phyloP scores from a whole-genome alignment of 2,113 vertebrate species.

The Takifugu bimaculatus region DNA sequence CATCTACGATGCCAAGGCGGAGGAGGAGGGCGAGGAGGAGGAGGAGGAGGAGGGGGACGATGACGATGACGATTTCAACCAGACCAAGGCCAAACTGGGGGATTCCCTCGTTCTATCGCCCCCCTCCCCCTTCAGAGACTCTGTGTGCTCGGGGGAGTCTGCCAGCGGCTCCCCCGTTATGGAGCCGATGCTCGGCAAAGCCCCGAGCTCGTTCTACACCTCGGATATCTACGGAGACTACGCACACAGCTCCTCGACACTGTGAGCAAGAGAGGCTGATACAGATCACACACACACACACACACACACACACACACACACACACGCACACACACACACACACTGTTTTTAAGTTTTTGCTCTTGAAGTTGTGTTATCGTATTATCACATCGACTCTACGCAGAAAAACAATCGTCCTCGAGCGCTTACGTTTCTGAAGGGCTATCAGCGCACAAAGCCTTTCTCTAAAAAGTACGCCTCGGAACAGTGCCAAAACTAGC shows the following conservation, averaged over 20 bases:
- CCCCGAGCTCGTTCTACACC: constrained; percentile 80
- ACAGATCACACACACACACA: constrained; percentile 11
- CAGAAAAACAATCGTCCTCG: constrained; percentile 32
- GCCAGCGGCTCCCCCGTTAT: constrained; percentile 80
- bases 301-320: constrained; percentile 6
- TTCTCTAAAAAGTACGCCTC: constrained; percentile 33
- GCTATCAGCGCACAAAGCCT: constrained; percentile 40
- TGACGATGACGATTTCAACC: constrained; percentile 62
- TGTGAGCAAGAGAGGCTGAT: constrained; percentile 73
- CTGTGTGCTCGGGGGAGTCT: constrained; percentile 83
- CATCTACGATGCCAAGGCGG: constrained; percentile 79
- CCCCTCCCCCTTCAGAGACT: constrained; percentile 96
- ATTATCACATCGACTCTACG: constrained; percentile 24
- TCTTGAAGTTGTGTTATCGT: constrained; percentile 45
- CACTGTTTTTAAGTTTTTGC: constrained; percentile 17
- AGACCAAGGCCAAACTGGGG: constrained; percentile 81
- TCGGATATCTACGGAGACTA: constrained; percentile 86
- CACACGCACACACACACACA: constrained; percentile 5
- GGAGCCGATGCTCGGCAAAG: constrained; percentile 81
- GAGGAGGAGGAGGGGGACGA: background rate
- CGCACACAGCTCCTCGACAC: constrained; percentile 95
- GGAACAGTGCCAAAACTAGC: constrained; percentile 47
- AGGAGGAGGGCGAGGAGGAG: constrained; percentile 57
- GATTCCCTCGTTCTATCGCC: constrained; percentile 87
- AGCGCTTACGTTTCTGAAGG: constrained; percentile 44